Conservation (phyloP, 2,888 invertebrate genomes). For the Falcaria lacertinaria region DNA sequence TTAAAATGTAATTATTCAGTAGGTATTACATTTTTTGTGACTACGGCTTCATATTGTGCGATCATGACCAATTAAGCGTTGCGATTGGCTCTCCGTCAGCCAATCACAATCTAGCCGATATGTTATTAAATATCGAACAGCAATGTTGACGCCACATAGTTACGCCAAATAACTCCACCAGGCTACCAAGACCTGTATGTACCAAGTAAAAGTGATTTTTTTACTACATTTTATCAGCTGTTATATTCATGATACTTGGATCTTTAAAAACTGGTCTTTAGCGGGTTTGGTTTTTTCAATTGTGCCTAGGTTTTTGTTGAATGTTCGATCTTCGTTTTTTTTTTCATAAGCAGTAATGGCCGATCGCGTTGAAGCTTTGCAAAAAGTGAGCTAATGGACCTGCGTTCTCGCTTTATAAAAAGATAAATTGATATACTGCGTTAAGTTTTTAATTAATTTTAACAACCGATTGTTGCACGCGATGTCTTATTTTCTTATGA, state of each 20-base stretch:
- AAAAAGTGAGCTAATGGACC: conserved; percentile 8
- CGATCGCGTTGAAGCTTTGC: conserved; percentile 11
- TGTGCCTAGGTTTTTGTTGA: conserved; percentile 22
- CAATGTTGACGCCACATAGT: conserved; percentile 30
- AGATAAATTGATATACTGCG: too few relatives aligned
- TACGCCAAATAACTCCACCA: conserved; percentile 37
- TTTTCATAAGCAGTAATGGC: conserved; percentile 18
- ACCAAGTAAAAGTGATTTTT: conserved; percentile 22
- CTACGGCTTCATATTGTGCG: conserved; percentile 40
- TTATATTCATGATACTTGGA: conserved; percentile 11
- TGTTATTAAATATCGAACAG: conserved; percentile 52
- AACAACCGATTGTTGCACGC: neutral
- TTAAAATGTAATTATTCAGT: conserved; percentile 10
- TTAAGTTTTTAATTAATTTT: too few relatives aligned
- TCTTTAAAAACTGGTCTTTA: conserved; percentile 23
- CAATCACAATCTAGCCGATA: conserved; percentile 43
- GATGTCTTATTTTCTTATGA: neutral
- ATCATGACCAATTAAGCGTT: conserved; percentile 50
- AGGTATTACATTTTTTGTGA: conserved; percentile 25
- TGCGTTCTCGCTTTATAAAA: neutral
- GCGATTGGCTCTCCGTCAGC: conserved; percentile 52
- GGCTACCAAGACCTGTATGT: conserved; percentile 24
- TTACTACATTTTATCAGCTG: conserved; percentile 20
- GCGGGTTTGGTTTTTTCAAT: conserved; percentile 24
- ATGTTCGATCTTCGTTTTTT: conserved; percentile 16